These are phyloP conservation scores for Haliclystus octoradiatus DNA, from an alignment of 30 jellyfish, hydroid and myxozoan species.

Conservation along the genomic window DNA sequence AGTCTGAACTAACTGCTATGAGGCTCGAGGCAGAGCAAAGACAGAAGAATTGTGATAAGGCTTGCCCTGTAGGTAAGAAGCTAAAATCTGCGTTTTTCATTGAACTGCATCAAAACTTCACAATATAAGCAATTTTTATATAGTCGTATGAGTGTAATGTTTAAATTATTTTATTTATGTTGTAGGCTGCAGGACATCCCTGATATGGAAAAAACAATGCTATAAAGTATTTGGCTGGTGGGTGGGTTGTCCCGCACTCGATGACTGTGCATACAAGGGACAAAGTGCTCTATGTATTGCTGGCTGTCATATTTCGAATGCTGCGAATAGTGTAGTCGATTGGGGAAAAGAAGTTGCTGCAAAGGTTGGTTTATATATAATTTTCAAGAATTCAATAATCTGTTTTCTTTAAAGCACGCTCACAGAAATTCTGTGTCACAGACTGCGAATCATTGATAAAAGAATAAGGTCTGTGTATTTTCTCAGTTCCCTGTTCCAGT, in stretches of 20 bases:
- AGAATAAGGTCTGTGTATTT: too few relatives aligned
- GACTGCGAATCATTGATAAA: too few relatives aligned
- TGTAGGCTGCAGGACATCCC: not conserved
- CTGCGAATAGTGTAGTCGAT: not conserved
- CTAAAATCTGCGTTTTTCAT: not conserved
- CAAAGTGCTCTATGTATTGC: constrained; percentile 7
- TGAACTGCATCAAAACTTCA: too few relatives aligned
- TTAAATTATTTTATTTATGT: too few relatives aligned
- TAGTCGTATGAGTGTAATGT: too few relatives aligned
- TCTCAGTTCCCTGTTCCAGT: too few relatives aligned
- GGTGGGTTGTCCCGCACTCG: constrained; percentile 5
- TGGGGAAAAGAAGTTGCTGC: constrained; percentile 4
- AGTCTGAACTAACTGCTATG: not conserved
- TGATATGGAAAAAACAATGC: constrained; percentile 4
- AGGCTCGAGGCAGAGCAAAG: not conserved
- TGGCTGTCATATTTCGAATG: constrained; percentile 6
- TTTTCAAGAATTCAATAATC: not conserved
- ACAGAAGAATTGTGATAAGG: not conserved
- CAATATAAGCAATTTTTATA: too few relatives aligned
- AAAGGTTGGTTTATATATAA: not conserved
- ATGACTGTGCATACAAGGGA: not conserved
- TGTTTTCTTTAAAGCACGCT: too few relatives aligned
- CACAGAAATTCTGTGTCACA: too few relatives aligned
- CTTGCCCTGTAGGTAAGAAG: constrained; percentile 1
- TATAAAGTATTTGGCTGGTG: constrained; percentile 1